Base-by-base conservation (phyloP, 2,113 vertebrate species). In the Furnarius figulus region DNA sequence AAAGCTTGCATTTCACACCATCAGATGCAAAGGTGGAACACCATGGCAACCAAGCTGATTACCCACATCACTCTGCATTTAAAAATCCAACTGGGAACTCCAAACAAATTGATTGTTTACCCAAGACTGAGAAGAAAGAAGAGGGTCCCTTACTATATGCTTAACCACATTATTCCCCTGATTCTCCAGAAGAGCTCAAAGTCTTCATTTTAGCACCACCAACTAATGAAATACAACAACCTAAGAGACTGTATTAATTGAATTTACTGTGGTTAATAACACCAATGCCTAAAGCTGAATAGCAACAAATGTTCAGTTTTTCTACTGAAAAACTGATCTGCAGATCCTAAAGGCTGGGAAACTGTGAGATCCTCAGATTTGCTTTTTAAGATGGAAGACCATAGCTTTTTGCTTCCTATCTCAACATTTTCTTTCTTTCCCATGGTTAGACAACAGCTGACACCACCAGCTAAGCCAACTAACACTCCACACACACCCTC, bases 41-140 rank as follows among this genome's bases (percentile, higher is more conserved):
- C 93, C 94, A 96, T 80, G 67, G 91, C 89, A 96, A 92, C 95
- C 68, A 75, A 93, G 83, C 86, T 83, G 75, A 87, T 93, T 85
- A 93, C 59, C 49, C 86, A 82, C 88, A 68, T 50, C 22, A 2
- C 24, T 42, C 74, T 39, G 33, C 18, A 17, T 92, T 90, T 85
- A 68, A 79, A 85, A 92, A 56, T 23, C 30, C 79, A 56, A 1
- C 33, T 27, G 68, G 75, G 40, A 75, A 30, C 37, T 71, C 75
- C 44, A 62, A 95, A 76, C 58, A 92, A 92, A 72, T 56, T 20
- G 37, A 68, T 39, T 85, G 67, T 96, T 75, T 82, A 79, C 58
- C 33, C 40, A 6, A 73, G 39, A 68, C 18, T 8, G 9, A 76
- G 46, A 75, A 85, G 52, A 89, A 93, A 73, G 50, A 62, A 50